phyloP scores from a whole-genome alignment of 2,888 invertebrate species.

The Polietes domitor region DNA sequence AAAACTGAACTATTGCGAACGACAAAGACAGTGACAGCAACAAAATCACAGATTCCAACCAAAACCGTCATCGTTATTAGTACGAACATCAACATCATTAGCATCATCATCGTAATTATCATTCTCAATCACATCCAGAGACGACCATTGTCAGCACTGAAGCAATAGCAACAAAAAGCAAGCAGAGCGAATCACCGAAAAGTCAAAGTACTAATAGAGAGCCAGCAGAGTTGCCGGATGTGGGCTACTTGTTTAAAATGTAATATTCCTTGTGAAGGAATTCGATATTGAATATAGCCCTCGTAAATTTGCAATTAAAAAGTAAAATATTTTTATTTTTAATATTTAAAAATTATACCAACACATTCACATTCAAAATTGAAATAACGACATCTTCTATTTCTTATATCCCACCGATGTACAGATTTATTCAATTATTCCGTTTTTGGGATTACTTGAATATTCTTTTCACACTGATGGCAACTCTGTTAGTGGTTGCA shows the following conservation, averaged over 20 bases:
- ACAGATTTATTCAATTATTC: too few relatives aligned
- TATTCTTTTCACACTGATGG: too few relatives aligned
- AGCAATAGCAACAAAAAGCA: neutral
- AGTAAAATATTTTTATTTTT: too few relatives aligned
- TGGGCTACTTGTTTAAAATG: too few relatives aligned
- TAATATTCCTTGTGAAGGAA: too few relatives aligned
- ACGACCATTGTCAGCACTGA: neutral
- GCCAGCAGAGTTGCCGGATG: neutral
- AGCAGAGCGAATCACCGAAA: conserved; percentile 1
- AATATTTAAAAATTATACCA: too few relatives aligned
- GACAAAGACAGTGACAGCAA: neutral
- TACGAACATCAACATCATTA: conserved; percentile 11
- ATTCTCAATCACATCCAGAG: neutral
- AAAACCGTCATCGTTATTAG: conserved; percentile 25
- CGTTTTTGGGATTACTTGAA: too few relatives aligned
- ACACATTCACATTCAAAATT: too few relatives aligned
- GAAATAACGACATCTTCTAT: too few relatives aligned
- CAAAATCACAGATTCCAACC: conserved; percentile 21
- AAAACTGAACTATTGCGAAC: conserved; percentile 5
- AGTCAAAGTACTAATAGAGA: conserved; percentile 11
- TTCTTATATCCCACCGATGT: too few relatives aligned
- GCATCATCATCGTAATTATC: conserved; percentile 24
- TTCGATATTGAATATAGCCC: too few relatives aligned
- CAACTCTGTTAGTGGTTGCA: conserved; percentile 28
- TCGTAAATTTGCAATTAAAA: too few relatives aligned